These are phyloP conservation scores for Melangyna quadrimaculata DNA, from an alignment of 2,888 invertebrate genomes.

Conservation along the genomic window DNA sequence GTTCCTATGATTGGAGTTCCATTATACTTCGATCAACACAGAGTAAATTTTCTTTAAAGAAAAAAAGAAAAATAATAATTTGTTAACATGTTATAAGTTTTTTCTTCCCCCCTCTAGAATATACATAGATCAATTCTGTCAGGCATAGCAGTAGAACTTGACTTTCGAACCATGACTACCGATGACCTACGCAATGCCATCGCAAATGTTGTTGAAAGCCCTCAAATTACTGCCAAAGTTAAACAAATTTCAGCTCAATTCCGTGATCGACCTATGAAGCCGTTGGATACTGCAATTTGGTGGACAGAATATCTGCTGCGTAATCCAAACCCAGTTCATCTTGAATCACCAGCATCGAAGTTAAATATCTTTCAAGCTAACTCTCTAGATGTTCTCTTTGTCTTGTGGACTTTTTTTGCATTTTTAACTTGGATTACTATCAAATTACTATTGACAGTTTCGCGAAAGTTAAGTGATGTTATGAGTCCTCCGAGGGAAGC, in stretches of 20 bases:
- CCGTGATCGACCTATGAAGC: constrained; percentile 82
- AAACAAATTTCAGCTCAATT: constrained; percentile 80
- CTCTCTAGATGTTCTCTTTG: constrained; percentile 78
- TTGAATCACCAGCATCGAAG: constrained; percentile 80
- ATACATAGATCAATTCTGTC: constrained; percentile 35
- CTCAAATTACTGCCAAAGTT: constrained; percentile 71
- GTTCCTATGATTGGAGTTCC: constrained; percentile 78
- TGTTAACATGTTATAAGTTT: not conserved
- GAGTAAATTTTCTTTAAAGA: constrained; percentile 54
- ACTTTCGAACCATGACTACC: constrained; percentile 67
- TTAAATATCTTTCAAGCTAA: constrained; percentile 81
- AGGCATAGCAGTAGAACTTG: constrained; percentile 72
- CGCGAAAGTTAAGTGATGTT: constrained; percentile 5
- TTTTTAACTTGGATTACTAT: not conserved
- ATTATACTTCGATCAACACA: constrained; percentile 75
- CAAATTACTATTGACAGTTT: not conserved
- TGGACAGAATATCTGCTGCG: constrained; percentile 85
- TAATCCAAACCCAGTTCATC: constrained; percentile 82
- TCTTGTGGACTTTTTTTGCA: constrained; percentile 5
- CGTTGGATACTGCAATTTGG: constrained; percentile 83
- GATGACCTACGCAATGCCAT: constrained; percentile 63
- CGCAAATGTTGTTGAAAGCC: constrained; percentile 63
- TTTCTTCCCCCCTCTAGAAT: constrained; percentile 53
- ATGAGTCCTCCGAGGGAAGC: not conserved
- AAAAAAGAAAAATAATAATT: not conserved